phyloP scores from a whole-genome alignment of 1,140 invertebrate species.

The Drosophila carrolli region DNA sequence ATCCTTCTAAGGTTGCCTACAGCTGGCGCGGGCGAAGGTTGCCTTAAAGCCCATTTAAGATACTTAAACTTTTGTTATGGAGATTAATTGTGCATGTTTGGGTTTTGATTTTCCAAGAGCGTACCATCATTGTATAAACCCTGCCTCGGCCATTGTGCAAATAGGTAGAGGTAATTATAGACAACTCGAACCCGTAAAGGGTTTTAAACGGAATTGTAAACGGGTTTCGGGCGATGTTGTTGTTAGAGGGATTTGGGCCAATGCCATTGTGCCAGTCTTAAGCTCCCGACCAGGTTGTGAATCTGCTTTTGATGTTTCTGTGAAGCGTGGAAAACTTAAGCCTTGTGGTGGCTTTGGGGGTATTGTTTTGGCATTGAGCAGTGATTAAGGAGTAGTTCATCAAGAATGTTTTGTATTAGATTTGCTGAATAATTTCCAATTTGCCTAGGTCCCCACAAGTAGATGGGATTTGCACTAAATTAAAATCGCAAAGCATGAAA shows the following conservation, averaged over 20 bases:
- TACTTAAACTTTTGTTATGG: slow-evolving; percentile 75
- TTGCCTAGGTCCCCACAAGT: background rate
- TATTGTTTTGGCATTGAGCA: slow-evolving; percentile 30
- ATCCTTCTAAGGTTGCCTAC: slow-evolving; percentile 56
- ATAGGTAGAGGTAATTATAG: slow-evolving; percentile 70
- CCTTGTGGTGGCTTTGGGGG: slow-evolving; percentile 20
- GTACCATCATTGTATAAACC: background rate
- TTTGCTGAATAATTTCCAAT: slow-evolving; percentile 16
- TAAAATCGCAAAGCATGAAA: background rate
- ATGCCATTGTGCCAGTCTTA: slow-evolving; percentile 18
- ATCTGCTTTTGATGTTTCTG: slow-evolving; percentile 42
- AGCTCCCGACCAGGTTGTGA: slow-evolving; percentile 31
- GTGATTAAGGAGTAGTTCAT: slow-evolving; percentile 16
- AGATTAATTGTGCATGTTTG: slow-evolving; percentile 70
- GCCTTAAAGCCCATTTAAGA: slow-evolving; percentile 76
- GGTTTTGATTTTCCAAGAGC: slow-evolving; percentile 36
- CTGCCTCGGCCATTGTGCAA: slow-evolving; percentile 26
- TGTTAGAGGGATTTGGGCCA: slow-evolving; percentile 26
- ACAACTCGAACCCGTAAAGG: slow-evolving; percentile 47
- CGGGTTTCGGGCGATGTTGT: slow-evolving; percentile 20
- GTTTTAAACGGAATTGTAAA: slow-evolving; percentile 36
- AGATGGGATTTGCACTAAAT: background rate
- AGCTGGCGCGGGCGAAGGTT: slow-evolving; percentile 21
- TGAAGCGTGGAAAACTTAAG: slow-evolving; percentile 20
- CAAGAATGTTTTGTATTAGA: background rate